A percentile compares a stretch with the other conserved stretches of the same genome.
Conservation (phyloP, 2,113 vertebrate genomes). For the Cephalopterus ornatus region DNA sequence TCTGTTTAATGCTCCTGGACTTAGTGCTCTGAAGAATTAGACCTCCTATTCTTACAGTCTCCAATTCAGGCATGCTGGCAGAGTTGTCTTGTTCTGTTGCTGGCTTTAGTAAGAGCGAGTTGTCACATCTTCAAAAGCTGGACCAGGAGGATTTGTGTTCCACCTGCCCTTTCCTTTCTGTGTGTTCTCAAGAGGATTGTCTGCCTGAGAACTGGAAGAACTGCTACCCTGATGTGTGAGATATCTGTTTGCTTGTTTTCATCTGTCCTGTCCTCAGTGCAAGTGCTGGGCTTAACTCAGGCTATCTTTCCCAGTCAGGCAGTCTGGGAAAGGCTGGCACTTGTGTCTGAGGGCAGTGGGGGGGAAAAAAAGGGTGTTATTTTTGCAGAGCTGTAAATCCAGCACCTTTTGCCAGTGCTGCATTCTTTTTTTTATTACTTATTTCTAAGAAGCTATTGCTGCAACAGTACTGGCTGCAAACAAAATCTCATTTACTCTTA, state of each 20-base stretch:
- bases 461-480: neutral
- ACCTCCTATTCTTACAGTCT: neutral
- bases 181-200: neutral
- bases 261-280: neutral
- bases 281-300: neutral
- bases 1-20: neutral
- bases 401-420: conserved; percentile 13
- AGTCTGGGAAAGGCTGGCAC: conserved; percentile 3
- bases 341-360: neutral
- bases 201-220: neutral
- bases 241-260: conserved; percentile 1
- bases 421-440: neutral
- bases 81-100: neutral
- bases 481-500: neutral
- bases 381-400: conserved; percentile 33
- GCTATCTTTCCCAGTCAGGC: neutral
- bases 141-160: neutral
- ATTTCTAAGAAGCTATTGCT: conserved; percentile 28
- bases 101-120: neutral
- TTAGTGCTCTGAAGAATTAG: neutral
- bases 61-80: neutral
- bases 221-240: neutral
- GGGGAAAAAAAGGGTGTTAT: neutral
- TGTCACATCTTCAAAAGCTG: neutral
- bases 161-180: neutral